Evolutionary conservation across 2,113 vertebrate genomes (phyloP), one percentile per base, ranked within the genome.

Genomic region (Pseudorhombus dupliciocellatus): DNA sequence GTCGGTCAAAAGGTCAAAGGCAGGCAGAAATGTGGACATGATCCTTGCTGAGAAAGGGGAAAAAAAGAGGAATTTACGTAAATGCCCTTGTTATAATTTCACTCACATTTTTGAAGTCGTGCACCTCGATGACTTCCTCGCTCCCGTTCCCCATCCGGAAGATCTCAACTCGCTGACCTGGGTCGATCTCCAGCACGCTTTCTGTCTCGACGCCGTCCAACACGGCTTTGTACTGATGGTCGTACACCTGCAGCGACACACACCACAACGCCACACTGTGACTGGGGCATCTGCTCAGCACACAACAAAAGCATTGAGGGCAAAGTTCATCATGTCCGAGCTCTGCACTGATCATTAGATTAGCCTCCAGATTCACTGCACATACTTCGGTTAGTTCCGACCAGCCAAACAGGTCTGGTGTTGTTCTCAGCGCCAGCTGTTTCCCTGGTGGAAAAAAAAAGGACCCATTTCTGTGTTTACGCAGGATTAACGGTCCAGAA

Each of bases 81-180:
- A 37, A 37, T 37, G 10, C 9, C 9, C 34, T 37, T 11, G 37
- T 3, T 34, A 60, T 60, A 57, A 67, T 73, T 69, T 54, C 56
- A 87, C 97, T 95, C 87, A 97, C 97, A 0, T 97, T 95, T 92
- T 97, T 96, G 88, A 98, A 99, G 89, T 98, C 97, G 1, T 97
- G 96, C 58, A 99, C 94, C 92, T 99, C 97, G 62, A 98, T 84
- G 53, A 97, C 95, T 73, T 97, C 96, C 25, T 97, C 91, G 0
- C 92, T 96, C 72, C 95, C 95, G 0, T 97, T 97, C 80, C 96
- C 95, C 0, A 94, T 96, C 83, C 90, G 91, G 89, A 98, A 96
- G 76, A 96, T 96, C 91, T 98, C 97, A 0, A 94, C 90, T 76
- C 79, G 94, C 66, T 91, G 90, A 52, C 83, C 68, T 0, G 96